Evolutionary conservation across 1,140 invertebrate genomes (phyloP), one percentile per base, ranked within the genome.

Genomic region (Drosophila takahashii): DNA sequence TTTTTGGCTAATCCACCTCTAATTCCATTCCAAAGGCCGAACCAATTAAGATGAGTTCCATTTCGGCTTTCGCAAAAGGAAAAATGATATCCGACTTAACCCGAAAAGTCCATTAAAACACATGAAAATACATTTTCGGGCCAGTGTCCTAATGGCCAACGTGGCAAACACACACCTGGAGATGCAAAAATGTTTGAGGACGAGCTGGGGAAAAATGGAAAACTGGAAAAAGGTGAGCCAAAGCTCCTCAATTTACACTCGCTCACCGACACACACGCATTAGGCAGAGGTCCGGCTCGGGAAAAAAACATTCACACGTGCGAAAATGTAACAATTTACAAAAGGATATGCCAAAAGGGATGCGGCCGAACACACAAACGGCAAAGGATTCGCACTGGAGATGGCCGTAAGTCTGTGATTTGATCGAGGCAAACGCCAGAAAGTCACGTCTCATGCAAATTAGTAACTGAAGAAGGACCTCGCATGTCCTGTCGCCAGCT

Each of bases 91-190:
- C 69, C 39, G 78, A 65, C 50, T 77, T 67, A 64, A 87, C 83
- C 74, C 71, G 78, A 75, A 85, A 85, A 85, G 64, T 86, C 83
- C 81, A 85, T 85, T 85, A 81, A 86, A 86, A 72, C 81, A 81
- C 74, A 71, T 74, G 78, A 62, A 86, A 85, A 86, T 76, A 79
- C 65, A 65, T 87, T 86, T 77, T 72, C 61, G 53, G 64, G 74
- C 26, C 61, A 62, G 74, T 60, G 66, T 64, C 65, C 78, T 76
- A 86, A 86, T 86, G 78, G 81, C 48, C 39, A 77, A 72, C 54
- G 53, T 75, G 60, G 60, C 32, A 29, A 57, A 58, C 47, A 53
- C 39, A 44, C 53, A 69, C 48, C 47, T 59, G 47, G 42, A 77
- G 65, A 77, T 74, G 48, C 47, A 67, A 44, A 66, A 71, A 70